A percentile compares a stretch with the other conserved stretches of the same genome.
Conservation (phyloP, 2,888 invertebrate genomes). For the Anagyrus pseudococci region DNA sequence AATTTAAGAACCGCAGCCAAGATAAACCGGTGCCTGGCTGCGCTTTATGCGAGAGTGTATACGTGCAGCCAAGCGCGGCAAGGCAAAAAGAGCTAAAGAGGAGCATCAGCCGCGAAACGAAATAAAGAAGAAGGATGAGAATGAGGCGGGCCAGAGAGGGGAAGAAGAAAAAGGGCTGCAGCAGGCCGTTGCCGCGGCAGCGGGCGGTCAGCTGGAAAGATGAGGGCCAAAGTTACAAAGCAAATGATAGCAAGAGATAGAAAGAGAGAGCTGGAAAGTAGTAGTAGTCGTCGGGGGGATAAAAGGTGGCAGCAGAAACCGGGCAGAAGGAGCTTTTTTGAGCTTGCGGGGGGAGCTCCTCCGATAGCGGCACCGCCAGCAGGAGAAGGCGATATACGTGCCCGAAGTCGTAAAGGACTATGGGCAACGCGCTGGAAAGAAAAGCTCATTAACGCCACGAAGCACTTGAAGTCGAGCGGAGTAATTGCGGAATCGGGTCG, state of each 20-base stretch:
- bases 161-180: too few species aligned
- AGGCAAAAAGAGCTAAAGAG: too few species aligned
- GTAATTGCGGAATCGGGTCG: conserved; percentile 40
- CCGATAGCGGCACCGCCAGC: too few species aligned
- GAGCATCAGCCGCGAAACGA: not conserved
- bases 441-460: conserved; percentile 44
- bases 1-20: not conserved
- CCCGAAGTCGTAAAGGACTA: conserved; percentile 35
- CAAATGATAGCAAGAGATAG: conserved; percentile 14
- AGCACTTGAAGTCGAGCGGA: conserved; percentile 41
- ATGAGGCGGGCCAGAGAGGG: too few species aligned
- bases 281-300: not conserved
- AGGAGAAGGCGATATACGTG: conserved; percentile 37
- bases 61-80: too few species aligned
- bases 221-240: conserved; percentile 17
- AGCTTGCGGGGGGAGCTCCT: too few species aligned
- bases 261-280: conserved; percentile 1
- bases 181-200: too few species aligned
- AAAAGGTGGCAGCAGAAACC: too few species aligned
- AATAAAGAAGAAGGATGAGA: not conserved
- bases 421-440: conserved; percentile 24
- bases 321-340: too few species aligned
- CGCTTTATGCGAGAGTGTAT: not conserved
- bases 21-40: not conserved
- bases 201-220: conserved; percentile 1